A percentile compares a stretch with the other conserved stretches of the same genome.
Evolutionary conservation across 2,888 invertebrate species (phyloP).

Genomic region (Hypomecis punctinalis): DNA sequence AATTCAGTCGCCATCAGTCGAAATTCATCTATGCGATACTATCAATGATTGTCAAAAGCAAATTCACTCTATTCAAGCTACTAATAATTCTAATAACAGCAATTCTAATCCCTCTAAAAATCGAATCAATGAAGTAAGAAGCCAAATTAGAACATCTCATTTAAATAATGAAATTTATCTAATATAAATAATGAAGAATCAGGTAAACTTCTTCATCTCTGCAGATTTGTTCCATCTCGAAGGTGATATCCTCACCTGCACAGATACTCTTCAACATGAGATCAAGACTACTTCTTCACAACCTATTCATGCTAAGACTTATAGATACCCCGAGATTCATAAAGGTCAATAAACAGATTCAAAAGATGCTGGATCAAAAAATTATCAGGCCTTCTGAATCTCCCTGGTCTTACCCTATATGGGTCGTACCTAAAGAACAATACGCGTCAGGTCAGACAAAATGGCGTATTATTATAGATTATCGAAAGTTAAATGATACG

Average conservation of each 20-base stretch:
- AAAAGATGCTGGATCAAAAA: conserved; percentile 28
- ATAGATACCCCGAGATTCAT: conserved; percentile 29
- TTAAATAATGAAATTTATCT: no score
- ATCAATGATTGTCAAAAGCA: no score
- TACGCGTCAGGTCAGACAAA: conserved; percentile 14
- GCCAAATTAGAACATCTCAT: neutral
- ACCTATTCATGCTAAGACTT: conserved; percentile 32
- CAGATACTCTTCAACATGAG: conserved; percentile 25
- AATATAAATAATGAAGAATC: neutral
- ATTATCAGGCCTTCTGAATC: conserved; percentile 23
- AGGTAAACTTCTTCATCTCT: neutral
- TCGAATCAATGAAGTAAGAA: no score
- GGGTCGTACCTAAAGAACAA: conserved; percentile 14
- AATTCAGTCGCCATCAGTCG: no score
- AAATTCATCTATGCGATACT: no score
- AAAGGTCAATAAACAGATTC: conserved; percentile 26
- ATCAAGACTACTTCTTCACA: conserved; percentile 27
- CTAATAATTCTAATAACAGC: no score
- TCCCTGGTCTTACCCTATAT: conserved; percentile 17
- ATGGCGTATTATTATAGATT: conserved; percentile 26
- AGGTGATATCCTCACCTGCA: conserved; percentile 34
- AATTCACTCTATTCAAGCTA: no score
- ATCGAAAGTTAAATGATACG: conserved; percentile 24
- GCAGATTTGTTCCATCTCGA: conserved; percentile 41
- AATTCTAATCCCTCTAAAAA: no score